phyloP scores from a whole-genome alignment of 35 echinoderm and acorn worm genomes.

The Strongylocentrotus purpuratus region DNA sequence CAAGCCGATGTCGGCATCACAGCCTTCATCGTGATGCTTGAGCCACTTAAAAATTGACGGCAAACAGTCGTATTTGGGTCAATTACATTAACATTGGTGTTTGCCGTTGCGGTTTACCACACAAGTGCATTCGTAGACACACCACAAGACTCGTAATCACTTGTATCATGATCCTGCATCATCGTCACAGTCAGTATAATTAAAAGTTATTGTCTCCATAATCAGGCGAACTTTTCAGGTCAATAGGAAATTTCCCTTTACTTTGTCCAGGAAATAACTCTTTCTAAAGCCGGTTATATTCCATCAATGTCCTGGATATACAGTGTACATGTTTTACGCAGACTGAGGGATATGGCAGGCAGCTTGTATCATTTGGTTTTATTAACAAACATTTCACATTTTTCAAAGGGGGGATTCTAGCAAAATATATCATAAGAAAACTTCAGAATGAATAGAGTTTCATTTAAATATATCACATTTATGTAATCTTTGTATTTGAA shows the following conservation, averaged over 20 bases:
- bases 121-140: background rate
- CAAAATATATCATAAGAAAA: too few species aligned
- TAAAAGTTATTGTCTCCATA: too few species aligned
- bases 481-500: too few species aligned
- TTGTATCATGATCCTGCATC: background rate
- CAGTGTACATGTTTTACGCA: background rate
- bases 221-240: background rate
- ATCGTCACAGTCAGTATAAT: too few species aligned
- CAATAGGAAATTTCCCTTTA: background rate
- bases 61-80: background rate
- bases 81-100: constrained; percentile 12
- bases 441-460: too few species aligned
- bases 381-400: too few species aligned
- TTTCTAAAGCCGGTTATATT: background rate
- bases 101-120: background rate
- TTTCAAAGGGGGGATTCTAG: too few species aligned
- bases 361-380: background rate
- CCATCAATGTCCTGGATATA: background rate
- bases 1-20: background rate
- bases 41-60: background rate
- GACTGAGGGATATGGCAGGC: background rate
- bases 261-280: background rate
- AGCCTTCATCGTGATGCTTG: background rate
- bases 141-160: background rate
- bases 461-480: too few species aligned